These are phyloP conservation scores for Tinea trinotella DNA, from an alignment of 2,888 invertebrate genomes.

Conservation along the genomic window DNA sequence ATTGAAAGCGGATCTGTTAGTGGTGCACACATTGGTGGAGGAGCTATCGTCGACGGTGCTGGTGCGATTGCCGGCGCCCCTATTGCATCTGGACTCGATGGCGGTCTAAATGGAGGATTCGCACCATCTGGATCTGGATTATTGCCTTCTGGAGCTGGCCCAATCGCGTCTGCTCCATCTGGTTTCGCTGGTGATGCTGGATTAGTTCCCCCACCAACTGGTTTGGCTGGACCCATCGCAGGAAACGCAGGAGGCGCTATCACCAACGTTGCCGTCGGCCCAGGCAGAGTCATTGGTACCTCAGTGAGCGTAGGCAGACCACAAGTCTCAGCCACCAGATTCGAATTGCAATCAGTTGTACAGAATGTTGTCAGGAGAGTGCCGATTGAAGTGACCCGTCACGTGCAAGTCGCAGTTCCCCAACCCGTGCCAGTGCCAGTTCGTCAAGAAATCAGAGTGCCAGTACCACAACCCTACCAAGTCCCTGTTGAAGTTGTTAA, in stretches of 20 bases:
- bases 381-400: constrained; percentile 59
- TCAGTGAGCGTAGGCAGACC: constrained; percentile 27
- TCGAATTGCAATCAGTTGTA: constrained; percentile 58
- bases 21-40: constrained; percentile 19
- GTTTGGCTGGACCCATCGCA: background rate
- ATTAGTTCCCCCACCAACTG: constrained; percentile 5
- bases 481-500: constrained; percentile 59
- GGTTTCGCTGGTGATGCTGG: constrained; percentile 1
- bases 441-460: constrained; percentile 53
- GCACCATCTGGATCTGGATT: constrained; percentile 3
- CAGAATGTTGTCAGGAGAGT: constrained; percentile 58
- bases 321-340: constrained; percentile 37
- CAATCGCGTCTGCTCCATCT: background rate
- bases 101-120: constrained; percentile 21
- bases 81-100: constrained; percentile 15
- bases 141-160: background rate
- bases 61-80: constrained; percentile 22
- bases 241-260: constrained; percentile 36
- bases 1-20: background rate
- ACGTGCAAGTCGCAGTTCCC: constrained; percentile 52
- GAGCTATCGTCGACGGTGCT: constrained; percentile 18
- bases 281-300: constrained; percentile 26
- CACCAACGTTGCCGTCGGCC: constrained; percentile 40
- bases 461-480: constrained; percentile 62
- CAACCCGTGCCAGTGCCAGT: constrained; percentile 55